A percentile compares a stretch with the other conserved stretches of the same genome.
phyloP scores from a whole-genome alignment of 2,888 invertebrate species.

The Nephrotoma flavescens region DNA sequence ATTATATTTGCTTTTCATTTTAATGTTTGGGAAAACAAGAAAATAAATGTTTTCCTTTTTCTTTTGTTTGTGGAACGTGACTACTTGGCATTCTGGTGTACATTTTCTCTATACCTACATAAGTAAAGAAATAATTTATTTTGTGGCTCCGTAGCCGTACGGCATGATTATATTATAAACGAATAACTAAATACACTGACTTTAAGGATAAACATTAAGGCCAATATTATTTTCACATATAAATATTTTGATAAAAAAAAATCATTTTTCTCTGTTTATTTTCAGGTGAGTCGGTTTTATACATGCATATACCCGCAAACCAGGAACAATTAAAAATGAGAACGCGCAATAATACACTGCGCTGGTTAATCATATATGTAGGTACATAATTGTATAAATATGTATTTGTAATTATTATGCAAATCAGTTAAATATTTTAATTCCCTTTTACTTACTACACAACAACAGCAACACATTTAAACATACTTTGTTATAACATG shows the following conservation, averaged over 20 bases:
- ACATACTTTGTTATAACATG: neutral
- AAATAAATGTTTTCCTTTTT: neutral
- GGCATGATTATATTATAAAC: neutral
- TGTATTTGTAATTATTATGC: neutral
- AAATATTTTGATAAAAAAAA: neutral
- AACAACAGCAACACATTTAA: neutral
- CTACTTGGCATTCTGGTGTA: neutral
- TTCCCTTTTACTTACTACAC: neutral
- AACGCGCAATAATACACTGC: neutral
- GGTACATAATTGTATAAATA: neutral
- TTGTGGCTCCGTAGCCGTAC: neutral
- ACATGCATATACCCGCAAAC: neutral
- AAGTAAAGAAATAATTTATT: neutral
- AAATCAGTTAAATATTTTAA: neutral
- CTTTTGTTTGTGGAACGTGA: neutral
- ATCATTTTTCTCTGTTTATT: neutral
- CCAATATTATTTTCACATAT: neutral
- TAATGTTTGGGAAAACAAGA: neutral
- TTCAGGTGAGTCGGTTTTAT: neutral
- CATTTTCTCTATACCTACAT: neutral
- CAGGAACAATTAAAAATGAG: neutral
- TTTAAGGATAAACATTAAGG: neutral
- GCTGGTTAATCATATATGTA: neutral
- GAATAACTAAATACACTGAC: neutral
- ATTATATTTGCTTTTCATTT: neutral